Percentiles rank a stretch among this genome's conserved stretches.
Evolutionary conservation across 1,140 invertebrate genomes (phyloP).

Genomic region (Papilio xuthus): DNA sequence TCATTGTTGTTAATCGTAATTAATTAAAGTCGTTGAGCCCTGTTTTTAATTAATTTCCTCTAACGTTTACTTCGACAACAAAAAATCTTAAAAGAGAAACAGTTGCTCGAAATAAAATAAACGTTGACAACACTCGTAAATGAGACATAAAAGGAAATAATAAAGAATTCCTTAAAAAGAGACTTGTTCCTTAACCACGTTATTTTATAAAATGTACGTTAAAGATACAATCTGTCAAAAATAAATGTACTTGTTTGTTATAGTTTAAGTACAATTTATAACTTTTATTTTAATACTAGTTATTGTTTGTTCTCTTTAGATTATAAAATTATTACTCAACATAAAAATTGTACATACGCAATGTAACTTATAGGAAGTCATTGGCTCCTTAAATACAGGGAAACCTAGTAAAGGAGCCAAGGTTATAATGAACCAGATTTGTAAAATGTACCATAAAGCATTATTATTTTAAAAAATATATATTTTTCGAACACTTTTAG

Average conservation of each 20-base stretch:
- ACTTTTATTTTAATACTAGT: too few species aligned
- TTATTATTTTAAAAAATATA: too few species aligned
- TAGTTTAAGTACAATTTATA: too few species aligned
- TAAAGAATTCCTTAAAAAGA: conserved; percentile 10
- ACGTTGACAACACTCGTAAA: conserved; percentile 1
- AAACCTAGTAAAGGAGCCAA: too few species aligned
- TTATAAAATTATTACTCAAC: too few species aligned
- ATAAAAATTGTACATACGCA: too few species aligned
- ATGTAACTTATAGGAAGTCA: too few species aligned
- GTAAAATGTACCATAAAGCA: too few species aligned
- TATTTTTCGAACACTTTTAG: too few species aligned
- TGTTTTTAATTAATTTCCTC: background rate
- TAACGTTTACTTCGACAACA: background rate
- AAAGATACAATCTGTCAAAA: background rate
- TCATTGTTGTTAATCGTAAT: background rate
- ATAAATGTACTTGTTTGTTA: background rate
- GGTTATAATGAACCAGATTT: too few species aligned
- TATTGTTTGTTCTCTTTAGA: too few species aligned
- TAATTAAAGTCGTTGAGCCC: background rate
- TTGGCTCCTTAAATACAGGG: too few species aligned
- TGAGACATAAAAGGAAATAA: conserved; percentile 22
- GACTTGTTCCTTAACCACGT: background rate
- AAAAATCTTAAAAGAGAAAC: background rate
- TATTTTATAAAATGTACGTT: background rate
- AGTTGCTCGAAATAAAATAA: conserved; percentile 1